Evolutionary conservation across 2,113 vertebrate species (phyloP), one percentile per base, ranked within the genome.

Genomic region (Oreochromis aureus): DNA sequence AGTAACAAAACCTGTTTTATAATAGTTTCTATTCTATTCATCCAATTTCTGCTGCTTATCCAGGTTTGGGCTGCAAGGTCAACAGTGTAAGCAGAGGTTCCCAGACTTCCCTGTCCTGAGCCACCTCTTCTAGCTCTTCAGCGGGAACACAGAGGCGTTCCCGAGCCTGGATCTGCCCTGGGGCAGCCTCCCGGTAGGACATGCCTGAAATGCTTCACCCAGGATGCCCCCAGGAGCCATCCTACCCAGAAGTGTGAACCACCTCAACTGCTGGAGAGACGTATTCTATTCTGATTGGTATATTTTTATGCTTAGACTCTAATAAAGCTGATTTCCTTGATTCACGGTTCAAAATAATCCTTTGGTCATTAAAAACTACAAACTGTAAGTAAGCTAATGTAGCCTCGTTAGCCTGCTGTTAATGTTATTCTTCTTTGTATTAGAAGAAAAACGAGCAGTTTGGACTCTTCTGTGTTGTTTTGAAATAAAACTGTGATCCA

Each of bases 201-300:
- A 1, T 39, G 34, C 61, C 34, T 22, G 34, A 36, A 1, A 0
- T 11, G 19, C 34, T 69, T 15, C 6, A 15, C 13, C 15, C 46
- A 48, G 46, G 46, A 48, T 5, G 34, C 32, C 19, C 18, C 18
- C 59, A 11, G 30, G 59, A 63, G 32, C 32, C 10, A 3, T n/a
- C 61, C 32, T 7, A 11, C 18, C 12, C 18, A 34, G 16, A 34
- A 19, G 30, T 19, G 30, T 63, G 59, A 63, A 34, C 5, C 59
- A 63, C 59, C 30, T 0, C 30, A 63, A 4, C 16, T 61, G 59
- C 1, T 2, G 0, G 32, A 19, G 61, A 11, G 32, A 11, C 6
- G 10, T 7, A 66, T 12, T 0, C 56, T 59, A 3, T 0, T 59
- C 56, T 18, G 27, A 59, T 18, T 2, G 27, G 5, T 59, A 19